These are phyloP conservation scores for Sparidentex hasta DNA, from an alignment of 2,797 vertebrate species.

Conservation along the genomic window DNA sequence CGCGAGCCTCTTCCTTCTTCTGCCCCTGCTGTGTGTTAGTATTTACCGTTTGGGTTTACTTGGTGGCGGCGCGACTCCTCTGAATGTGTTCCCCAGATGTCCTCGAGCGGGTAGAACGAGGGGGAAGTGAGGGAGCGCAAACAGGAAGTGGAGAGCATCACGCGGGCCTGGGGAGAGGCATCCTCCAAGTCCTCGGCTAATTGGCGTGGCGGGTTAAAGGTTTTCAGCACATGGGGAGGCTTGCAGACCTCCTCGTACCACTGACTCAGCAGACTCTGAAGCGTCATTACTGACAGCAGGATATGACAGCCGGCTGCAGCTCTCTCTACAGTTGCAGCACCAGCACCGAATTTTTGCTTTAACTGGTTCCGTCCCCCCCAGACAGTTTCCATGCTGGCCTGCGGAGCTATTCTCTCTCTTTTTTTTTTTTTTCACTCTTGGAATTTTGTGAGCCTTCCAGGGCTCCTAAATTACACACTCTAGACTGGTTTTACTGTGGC, in stretches of 20 bases:
- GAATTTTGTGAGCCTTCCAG: constrained; percentile 70
- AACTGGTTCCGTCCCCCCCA: constrained; percentile 66
- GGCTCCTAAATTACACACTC: constrained; percentile 78
- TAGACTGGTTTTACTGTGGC: constrained; percentile 80
- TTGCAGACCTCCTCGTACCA: constrained; percentile 43
- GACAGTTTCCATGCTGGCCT: constrained; percentile 72
- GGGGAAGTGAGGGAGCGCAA: constrained; percentile 51
- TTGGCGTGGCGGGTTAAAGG: constrained; percentile 48
- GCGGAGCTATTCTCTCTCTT: constrained; percentile 68
- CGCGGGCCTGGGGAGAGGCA: constrained; percentile 36
- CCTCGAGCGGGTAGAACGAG: constrained; percentile 28
- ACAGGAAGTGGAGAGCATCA: constrained; percentile 75
- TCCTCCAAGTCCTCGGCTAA: constrained; percentile 63
- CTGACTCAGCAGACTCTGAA: constrained; percentile 42
- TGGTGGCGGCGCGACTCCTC: constrained; percentile 44
- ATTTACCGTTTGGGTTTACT: constrained; percentile 57
- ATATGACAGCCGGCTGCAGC: constrained; percentile 40
- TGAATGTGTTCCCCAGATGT: constrained; percentile 79
- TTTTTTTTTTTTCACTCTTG: constrained; percentile 56
- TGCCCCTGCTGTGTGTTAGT: constrained; percentile 49
- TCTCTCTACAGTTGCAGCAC: constrained; percentile 42
- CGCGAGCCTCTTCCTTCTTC: constrained; percentile 29
- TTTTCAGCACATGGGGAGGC: constrained; percentile 44
- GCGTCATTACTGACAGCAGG: constrained; percentile 41
- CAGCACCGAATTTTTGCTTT: constrained; percentile 76